A percentile compares a stretch with the other conserved stretches of the same genome.
These are phyloP conservation scores for Phaenicophaeus curvirostris DNA, from an alignment of 2,797 vertebrate genomes.

Conservation along the genomic window DNA sequence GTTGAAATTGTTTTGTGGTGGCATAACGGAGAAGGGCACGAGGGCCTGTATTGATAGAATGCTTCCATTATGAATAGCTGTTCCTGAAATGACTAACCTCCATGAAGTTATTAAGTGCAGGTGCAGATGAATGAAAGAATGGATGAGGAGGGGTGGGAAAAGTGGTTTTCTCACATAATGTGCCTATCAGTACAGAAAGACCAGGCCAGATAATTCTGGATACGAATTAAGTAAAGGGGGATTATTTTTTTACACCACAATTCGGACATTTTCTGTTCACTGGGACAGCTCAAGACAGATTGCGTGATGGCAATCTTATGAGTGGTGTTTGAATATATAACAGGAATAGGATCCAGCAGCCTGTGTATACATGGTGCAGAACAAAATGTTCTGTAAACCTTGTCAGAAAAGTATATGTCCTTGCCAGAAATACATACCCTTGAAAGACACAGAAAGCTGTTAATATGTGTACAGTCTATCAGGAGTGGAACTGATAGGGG, in stretches of 20 bases:
- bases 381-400: conserved; percentile 69
- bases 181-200: not conserved
- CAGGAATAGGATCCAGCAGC: conserved; percentile 39
- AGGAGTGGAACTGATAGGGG: conserved; percentile 8
- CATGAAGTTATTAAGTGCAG: not conserved
- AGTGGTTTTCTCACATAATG: accelerated
- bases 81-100: not conserved
- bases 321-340: conserved; percentile 59
- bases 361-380: conserved; percentile 44
- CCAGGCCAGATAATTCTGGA: not conserved
- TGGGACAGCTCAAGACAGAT: conserved; percentile 49
- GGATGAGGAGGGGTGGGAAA: not conserved
- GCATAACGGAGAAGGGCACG: not conserved
- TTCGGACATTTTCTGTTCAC: not conserved
- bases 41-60: not conserved
- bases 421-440: conserved; percentile 65
- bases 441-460: conserved; percentile 48
- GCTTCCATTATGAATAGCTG: not conserved
- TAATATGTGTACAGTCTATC: conserved; percentile 43
- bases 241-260: not conserved
- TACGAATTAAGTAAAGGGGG: not conserved
- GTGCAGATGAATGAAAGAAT: not conserved
- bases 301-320: conserved; percentile 43
- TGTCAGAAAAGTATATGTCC: conserved; percentile 55
- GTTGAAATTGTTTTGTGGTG: not conserved